Evolutionary conservation across 1,140 invertebrate genomes (phyloP).

Genomic region (Drosophila suzukii): DNA sequence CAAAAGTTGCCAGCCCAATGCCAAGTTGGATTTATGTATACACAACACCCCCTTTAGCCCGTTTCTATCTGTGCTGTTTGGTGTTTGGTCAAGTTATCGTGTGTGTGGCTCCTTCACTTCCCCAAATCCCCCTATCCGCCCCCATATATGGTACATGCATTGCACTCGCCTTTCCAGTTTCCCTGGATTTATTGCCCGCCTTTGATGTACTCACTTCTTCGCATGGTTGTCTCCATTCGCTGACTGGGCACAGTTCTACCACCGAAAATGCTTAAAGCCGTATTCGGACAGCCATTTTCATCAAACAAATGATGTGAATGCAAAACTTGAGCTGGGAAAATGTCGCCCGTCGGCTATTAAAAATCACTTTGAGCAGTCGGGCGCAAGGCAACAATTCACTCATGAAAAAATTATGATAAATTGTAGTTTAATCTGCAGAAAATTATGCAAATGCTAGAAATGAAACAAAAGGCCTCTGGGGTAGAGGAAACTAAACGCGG

Average conservation of each 20-base stretch:
- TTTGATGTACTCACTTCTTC: constrained; percentile 48
- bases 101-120: constrained; percentile 47
- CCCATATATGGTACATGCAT: constrained; percentile 14
- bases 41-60: constrained; percentile 28
- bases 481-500: neutral
- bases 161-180: constrained; percentile 59
- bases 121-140: constrained; percentile 9
- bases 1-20: constrained; percentile 69
- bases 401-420: constrained; percentile 76
- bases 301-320: constrained; percentile 50
- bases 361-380: constrained; percentile 78
- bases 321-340: constrained; percentile 56
- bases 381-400: constrained; percentile 54
- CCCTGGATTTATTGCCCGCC: constrained; percentile 63
- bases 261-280: constrained; percentile 28
- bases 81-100: constrained; percentile 76
- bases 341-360: constrained; percentile 64
- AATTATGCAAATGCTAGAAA: constrained; percentile 75
- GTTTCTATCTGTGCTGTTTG: constrained; percentile 46
- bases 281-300: neutral
- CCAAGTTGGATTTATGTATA: constrained; percentile 77
- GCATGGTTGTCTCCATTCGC: constrained; percentile 49
- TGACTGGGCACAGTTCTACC: constrained; percentile 51
- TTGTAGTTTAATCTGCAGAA: constrained; percentile 79
- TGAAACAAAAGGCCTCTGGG: constrained; percentile 23